These are phyloP conservation scores for Hoplias malabaricus DNA, from an alignment of 2,113 vertebrate genomes.

Conservation along the genomic window DNA sequence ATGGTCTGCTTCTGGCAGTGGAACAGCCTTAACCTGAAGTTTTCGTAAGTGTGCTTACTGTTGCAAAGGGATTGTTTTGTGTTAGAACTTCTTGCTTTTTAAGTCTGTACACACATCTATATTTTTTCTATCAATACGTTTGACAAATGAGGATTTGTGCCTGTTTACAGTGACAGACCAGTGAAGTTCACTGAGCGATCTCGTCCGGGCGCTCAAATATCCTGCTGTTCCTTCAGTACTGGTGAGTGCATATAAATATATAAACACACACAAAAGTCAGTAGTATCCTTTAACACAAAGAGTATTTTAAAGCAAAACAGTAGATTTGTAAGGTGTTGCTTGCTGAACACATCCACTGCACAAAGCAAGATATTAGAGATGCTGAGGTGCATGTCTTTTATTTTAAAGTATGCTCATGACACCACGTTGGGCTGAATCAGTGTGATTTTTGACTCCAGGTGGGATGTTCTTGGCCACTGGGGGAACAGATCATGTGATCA, in stretches of 20 bases:
- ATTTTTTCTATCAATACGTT: background rate
- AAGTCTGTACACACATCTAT: background rate
- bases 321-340: too few species aligned
- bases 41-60: constrained; percentile 86
- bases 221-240: constrained; percentile 94
- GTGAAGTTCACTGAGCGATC: constrained; percentile 95
- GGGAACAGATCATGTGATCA: constrained; percentile 93
- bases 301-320: too few species aligned
- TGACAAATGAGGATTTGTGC: background rate
- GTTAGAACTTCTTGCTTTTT: too few species aligned
- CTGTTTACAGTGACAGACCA: constrained; percentile 82
- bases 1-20: constrained; percentile 99
- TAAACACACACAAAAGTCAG: background rate
- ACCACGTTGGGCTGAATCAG: too few species aligned
- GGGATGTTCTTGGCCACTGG: constrained; percentile 98
- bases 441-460: constrained; percentile 69
- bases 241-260: constrained; percentile 72
- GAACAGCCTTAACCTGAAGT: constrained; percentile 89
- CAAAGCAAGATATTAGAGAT: too few species aligned
- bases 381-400: too few species aligned
- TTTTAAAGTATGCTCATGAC: too few species aligned
- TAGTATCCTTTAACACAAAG: too few species aligned
- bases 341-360: too few species aligned
- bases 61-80: too few species aligned
- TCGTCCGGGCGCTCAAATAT: constrained; percentile 94